Percentiles rank a stretch among this genome's conserved stretches.
phyloP scores from a whole-genome alignment of 2,797 vertebrate genomes.

The Anableps anableps region DNA sequence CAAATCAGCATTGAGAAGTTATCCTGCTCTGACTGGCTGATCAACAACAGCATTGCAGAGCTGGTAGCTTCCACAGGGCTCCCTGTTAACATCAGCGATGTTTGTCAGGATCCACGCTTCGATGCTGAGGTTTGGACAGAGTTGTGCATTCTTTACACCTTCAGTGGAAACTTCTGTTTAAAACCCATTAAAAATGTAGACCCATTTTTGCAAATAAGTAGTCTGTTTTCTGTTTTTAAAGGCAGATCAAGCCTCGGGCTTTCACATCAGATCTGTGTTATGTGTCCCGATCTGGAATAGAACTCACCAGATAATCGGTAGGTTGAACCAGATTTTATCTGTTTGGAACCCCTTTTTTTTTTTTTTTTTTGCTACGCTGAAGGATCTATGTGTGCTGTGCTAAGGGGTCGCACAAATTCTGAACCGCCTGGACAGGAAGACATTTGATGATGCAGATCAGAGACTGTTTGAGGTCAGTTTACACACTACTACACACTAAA shows the following conservation, averaged over 20 bases:
- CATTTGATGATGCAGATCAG: slow-evolving; percentile 85
- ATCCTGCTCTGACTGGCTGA: slow-evolving; percentile 86
- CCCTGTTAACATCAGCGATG: slow-evolving; percentile 86
- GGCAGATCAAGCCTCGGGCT: slow-evolving; percentile 85
- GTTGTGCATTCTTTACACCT: background rate
- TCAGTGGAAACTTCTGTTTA: background rate
- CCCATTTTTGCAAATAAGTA: background rate
- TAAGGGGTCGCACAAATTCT: slow-evolving; percentile 85
- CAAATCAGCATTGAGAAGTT: slow-evolving; percentile 84
- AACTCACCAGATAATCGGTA: slow-evolving; percentile 86
- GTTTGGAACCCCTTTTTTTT: background rate
- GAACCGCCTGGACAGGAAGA: slow-evolving; percentile 85
- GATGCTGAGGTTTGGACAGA: slow-evolving; percentile 78
- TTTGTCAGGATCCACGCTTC: slow-evolving; percentile 87
- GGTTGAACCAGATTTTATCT: slow-evolving; percentile 29
- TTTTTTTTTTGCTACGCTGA: background rate
- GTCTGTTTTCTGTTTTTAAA: slow-evolving; percentile 40
- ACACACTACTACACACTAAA: background rate
- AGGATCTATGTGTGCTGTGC: slow-evolving; percentile 25
- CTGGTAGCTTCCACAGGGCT: slow-evolving; percentile 86
- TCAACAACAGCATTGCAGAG: slow-evolving; percentile 89
- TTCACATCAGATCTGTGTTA: slow-evolving; percentile 85
- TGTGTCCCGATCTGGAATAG: slow-evolving; percentile 87
- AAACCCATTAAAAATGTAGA: background rate
- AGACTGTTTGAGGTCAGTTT: slow-evolving; percentile 83